Evolutionary conservation across 2,113 vertebrate species (phyloP), one percentile per base, ranked within the genome.

Genomic region (Periophthalmus modestus): DNA sequence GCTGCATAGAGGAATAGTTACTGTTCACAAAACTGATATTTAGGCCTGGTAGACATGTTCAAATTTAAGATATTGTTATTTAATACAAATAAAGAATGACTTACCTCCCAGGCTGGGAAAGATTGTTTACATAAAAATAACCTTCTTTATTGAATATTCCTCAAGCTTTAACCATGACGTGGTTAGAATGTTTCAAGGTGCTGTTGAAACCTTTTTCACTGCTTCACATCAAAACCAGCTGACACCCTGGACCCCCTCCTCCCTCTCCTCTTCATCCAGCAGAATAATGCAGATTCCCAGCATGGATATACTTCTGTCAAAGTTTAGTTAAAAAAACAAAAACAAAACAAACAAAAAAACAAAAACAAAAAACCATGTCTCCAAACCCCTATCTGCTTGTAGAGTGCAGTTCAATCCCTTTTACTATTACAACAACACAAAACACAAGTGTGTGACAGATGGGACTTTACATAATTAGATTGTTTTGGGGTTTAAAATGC

Each of bases 191-290:
- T 70, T 66, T 78, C 33, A 83, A 87, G 79, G 83, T 87, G 87
- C 79, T 82, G 74, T 86, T 87, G 73, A 80, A 72, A 77, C 46
- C 88, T 80, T 90, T 85, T 84, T 88, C 79, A 85, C 79, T 76
- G 79, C 77, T 89, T 83, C 89, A 92, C 90, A 93, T 94, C 94
- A 95, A 92, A 93, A 93, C 90, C 94, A 95, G 93, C 89, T 95
- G 94, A 91, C 92, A 89, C 15, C 72, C 74, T 48, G 57, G 71
- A 52, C 46, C 76, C 72, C 50, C 68, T 28, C 72, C 55, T 11
- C 57, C 68, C 50, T 77, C 78, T 79, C 81, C 19, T 28, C 14
- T 23, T 66, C 66, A 24, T 23, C 5, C 47, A 83, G 75, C 74
- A 66, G 10, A 7, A 9, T 47, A 58, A 65, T 61, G 46, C 33